Conservation (phyloP, 2,888 invertebrate species). For the Epinotia nisella region DNA sequence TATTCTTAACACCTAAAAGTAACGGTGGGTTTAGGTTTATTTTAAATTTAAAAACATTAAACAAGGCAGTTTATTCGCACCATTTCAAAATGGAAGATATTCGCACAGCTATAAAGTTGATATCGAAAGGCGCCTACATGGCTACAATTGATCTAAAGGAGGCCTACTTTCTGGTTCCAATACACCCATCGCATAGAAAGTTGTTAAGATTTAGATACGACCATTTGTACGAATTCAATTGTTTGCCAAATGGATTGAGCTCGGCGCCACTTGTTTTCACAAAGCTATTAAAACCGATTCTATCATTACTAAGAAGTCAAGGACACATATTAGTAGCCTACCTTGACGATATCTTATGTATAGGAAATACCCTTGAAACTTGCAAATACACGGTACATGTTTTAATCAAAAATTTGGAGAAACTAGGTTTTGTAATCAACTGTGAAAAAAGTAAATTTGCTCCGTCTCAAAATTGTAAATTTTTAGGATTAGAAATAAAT, state of each 20-base stretch:
- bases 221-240: conserved; percentile 23
- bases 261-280: conserved; percentile 23
- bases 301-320: conserved; percentile 5
- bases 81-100: conserved; percentile 26
- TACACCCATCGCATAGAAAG: conserved; percentile 19
- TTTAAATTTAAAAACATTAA: conserved; percentile 17
- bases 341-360: conserved; percentile 15
- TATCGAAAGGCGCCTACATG: conserved; percentile 14
- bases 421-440: conserved; percentile 12
- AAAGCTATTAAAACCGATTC: conserved; percentile 19
- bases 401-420: background rate
- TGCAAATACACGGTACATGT: conserved; percentile 19
- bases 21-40: conserved; percentile 19
- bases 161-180: background rate
- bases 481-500: conserved; percentile 18
- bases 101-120: conserved; percentile 14
- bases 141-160: background rate
- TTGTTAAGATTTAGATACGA: conserved; percentile 16
- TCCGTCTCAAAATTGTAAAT: conserved; percentile 10
- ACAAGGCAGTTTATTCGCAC: conserved; percentile 5
- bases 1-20: background rate
- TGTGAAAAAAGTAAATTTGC: conserved; percentile 3
- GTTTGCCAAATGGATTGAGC: conserved; percentile 14
- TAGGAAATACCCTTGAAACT: background rate
- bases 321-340: conserved; percentile 14